Conservation (phyloP, 2,888 invertebrate species). For the Serripes groenlandicus region DNA sequence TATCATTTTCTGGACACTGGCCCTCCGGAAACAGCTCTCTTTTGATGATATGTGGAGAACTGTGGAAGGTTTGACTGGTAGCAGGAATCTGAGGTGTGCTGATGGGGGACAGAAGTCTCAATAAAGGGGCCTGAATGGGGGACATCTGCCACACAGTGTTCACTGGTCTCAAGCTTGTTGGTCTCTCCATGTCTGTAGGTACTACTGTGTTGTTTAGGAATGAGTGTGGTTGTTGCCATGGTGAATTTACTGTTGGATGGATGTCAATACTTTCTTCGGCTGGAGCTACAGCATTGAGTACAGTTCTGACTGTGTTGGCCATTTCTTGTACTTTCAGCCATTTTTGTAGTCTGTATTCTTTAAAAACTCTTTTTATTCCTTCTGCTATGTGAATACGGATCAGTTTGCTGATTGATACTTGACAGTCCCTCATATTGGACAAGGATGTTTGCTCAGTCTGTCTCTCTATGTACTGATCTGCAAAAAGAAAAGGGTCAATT, state of each 20-base stretch:
- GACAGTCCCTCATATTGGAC: constrained; percentile 46
- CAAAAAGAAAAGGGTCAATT: too few species aligned
- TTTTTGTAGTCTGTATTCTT: constrained; percentile 62
- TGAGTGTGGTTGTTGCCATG: background rate
- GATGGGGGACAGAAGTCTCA: background rate
- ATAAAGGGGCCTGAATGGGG: constrained; percentile 6
- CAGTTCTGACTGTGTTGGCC: constrained; percentile 52
- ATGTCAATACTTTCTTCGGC: background rate
- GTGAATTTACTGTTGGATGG: background rate
- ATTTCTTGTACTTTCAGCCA: constrained; percentile 64
- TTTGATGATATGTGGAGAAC: constrained; percentile 8
- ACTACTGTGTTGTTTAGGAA: background rate
- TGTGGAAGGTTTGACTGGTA: background rate
- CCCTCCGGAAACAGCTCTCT: constrained; percentile 49
- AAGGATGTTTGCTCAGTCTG: constrained; percentile 54
- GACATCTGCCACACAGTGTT: background rate
- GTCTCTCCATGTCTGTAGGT: background rate
- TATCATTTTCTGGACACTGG: constrained; percentile 2
- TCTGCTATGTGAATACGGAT: constrained; percentile 61
- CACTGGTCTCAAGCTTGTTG: background rate
- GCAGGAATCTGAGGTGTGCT: background rate
- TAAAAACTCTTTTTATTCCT: constrained; percentile 65
- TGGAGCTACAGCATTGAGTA: constrained; percentile 17
- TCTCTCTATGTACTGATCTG: constrained; percentile 63
- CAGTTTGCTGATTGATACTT: constrained; percentile 56